Evolutionary conservation across 2,888 invertebrate species (phyloP), one percentile per base, ranked within the genome.

Genomic region (Orchesella flavescens): DNA sequence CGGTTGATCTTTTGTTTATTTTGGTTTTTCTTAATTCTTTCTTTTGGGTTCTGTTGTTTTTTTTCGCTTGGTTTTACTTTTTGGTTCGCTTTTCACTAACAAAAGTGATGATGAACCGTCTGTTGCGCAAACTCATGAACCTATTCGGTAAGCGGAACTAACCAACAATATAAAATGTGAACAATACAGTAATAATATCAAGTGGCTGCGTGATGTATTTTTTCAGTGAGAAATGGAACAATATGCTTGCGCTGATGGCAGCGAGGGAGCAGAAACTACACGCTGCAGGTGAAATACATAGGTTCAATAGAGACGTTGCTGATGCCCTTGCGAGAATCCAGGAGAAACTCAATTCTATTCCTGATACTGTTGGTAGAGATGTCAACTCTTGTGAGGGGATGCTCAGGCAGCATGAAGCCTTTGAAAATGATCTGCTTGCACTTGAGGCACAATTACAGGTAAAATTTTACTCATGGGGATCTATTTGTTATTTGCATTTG

Each of bases 211-310:
- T n/a, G n/a, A n/a, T n/a, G n/a, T n/a, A n/a, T n/a, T n/a, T 12
- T 49, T 12, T 7, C 46, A 86, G 87, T 24, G 80, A 82, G 15
- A 85, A 87, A 72, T 99, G 99, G 98, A 94, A 95, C 86, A 94
- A 94, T 65, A 93, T 99, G 0, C 92, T 97, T 71, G 95, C 96
- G 72, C 94, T 96, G 89, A 94, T 98, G 82, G 94, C 95, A 88
- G 94, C 95, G 69, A 93, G 98, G 15, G 96, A 96, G 86, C 93
- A 95, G 85, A 94, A 97, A 59, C 91, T 99, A 55, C 94, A 94
- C 89, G 98, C 97, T 0, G 99, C 99, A 4, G 98, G 96, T 12
- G 97, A 98, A 91, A 97, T 99, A 87, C 99, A 99, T 91, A 93
- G 97, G 77, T 99, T 98, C 93, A 98, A 99, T 91, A 93, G 98